phyloP scores from a whole-genome alignment of 2,797 vertebrate genomes.

The Helostoma temminkii region DNA sequence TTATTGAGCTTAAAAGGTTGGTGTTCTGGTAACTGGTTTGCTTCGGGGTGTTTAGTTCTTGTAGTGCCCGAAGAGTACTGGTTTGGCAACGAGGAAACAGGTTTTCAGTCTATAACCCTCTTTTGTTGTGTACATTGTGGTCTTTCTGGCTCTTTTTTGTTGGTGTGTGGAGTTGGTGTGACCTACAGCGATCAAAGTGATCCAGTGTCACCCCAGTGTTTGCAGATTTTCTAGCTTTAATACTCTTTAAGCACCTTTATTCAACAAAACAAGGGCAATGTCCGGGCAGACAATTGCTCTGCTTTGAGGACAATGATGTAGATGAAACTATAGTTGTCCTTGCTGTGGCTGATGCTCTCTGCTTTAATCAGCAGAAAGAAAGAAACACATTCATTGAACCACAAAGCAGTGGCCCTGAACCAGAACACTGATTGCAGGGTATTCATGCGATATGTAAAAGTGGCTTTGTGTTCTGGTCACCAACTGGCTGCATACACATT shows the following conservation, averaged over 20 bases:
- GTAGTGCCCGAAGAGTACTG: too few relatives aligned
- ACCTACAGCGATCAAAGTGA: neutral
- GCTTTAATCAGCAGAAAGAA: neutral
- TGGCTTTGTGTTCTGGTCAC: neutral
- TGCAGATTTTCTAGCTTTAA: neutral
- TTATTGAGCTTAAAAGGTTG: too few relatives aligned
- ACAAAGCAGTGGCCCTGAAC: slow-evolving; percentile 23
- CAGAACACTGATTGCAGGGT: slow-evolving; percentile 18
- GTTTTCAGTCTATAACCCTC: too few relatives aligned
- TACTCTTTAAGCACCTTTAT: neutral
- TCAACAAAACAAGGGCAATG: neutral
- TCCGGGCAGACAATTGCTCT: neutral
- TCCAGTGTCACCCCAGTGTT: neutral
- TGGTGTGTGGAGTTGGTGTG: neutral
- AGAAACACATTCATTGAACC: neutral
- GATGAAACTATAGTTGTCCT: neutral
- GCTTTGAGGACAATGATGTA: neutral
- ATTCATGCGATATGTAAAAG: neutral
- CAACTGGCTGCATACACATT: neutral
- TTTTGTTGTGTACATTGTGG: neutral
- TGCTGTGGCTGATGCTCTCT: neutral
- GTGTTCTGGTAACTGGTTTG: too few relatives aligned
- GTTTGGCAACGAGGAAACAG: too few relatives aligned
- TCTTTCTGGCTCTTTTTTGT: neutral
- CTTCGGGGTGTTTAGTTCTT: too few relatives aligned